Percentiles rank a stretch among this genome's conserved stretches.
Evolutionary conservation across 1,140 invertebrate genomes (phyloP).

Genomic region (Tribolium castaneum): DNA sequence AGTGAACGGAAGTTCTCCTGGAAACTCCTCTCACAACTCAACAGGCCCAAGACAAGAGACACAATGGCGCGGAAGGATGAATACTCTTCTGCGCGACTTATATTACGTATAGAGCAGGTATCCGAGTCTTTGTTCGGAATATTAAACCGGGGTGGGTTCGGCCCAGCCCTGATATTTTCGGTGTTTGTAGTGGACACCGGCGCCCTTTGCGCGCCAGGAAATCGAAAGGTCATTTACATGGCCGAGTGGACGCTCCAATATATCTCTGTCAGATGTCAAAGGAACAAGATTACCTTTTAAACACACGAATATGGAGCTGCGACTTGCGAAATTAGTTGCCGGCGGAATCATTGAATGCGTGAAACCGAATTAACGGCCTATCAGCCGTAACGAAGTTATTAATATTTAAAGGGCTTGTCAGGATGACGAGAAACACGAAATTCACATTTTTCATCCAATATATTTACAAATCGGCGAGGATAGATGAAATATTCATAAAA

Average conservation of each 20-base stretch:
- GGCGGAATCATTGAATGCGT: conserved; percentile 3
- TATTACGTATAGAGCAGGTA: conserved; percentile 33
- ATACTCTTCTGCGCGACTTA: conserved; percentile 35
- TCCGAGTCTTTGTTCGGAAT: conserved; percentile 24
- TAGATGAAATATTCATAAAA: conserved; percentile 44
- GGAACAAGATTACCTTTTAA: neutral
- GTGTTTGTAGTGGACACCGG: conserved; percentile 2
- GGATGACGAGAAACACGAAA: conserved; percentile 35
- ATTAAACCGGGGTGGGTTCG: neutral
- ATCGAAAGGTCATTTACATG: conserved; percentile 34
- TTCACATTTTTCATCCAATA: conserved; percentile 42
- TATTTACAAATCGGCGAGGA: conserved; percentile 41
- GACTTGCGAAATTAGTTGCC: neutral
- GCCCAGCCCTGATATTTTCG: conserved; percentile 12
- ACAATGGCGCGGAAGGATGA: conserved; percentile 49
- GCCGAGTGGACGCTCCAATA: conserved; percentile 26
- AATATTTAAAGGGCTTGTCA: conserved; percentile 39
- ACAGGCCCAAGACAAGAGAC: conserved; percentile 46
- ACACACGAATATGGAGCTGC: neutral
- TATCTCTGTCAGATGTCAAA: conserved; percentile 8
- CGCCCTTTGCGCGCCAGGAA: conserved; percentile 25
- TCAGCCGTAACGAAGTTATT: conserved; percentile 35
- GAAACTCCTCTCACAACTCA: conserved; percentile 47
- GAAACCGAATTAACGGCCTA: conserved; percentile 20
- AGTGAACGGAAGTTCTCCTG: conserved; percentile 40